Percentiles rank a stretch among this genome's conserved stretches.
These are phyloP conservation scores for Drosophila ambigua DNA, from an alignment of 1,140 invertebrate species.

Conservation along the genomic window DNA sequence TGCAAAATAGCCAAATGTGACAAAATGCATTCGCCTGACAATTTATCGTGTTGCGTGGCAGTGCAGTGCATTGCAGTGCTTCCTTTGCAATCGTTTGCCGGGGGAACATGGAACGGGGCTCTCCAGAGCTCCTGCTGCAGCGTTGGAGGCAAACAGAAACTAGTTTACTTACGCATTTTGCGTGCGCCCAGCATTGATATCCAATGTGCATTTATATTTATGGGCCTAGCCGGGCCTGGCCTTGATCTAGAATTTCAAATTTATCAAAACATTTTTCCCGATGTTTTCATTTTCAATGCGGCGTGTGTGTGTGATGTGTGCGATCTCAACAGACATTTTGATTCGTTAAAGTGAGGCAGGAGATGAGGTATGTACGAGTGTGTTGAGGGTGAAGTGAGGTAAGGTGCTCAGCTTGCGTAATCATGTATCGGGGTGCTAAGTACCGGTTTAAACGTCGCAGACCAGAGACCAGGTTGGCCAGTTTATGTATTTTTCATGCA, in stretches of 20 bases:
- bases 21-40: slow-evolving; percentile 73
- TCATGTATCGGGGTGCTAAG: slow-evolving; percentile 60
- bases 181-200: slow-evolving; percentile 47
- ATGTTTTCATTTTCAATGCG: slow-evolving; percentile 66
- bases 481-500: slow-evolving; percentile 51
- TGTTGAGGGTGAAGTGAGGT: slow-evolving; percentile 15
- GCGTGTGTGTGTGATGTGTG: slow-evolving; percentile 54
- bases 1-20: slow-evolving; percentile 71
- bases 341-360: too few species aligned
- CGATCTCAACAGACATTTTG: slow-evolving; percentile 21
- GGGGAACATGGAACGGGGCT: slow-evolving; percentile 4
- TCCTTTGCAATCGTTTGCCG: slow-evolving; percentile 54
- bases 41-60: slow-evolving; percentile 66
- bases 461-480: slow-evolving; percentile 48
- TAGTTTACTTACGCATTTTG: slow-evolving; percentile 70
- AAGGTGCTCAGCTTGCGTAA: slow-evolving; percentile 56
- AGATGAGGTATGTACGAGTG: background rate
- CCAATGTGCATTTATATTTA: slow-evolving; percentile 39
- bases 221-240: slow-evolving; percentile 50
- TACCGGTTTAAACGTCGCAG: slow-evolving; percentile 66
- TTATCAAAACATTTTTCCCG: slow-evolving; percentile 53
- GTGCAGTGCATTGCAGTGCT: slow-evolving; percentile 44
- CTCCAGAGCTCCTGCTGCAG: slow-evolving; percentile 38
- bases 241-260: slow-evolving; percentile 75
- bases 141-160: slow-evolving; percentile 33